phyloP scores from a whole-genome alignment of 1,140 invertebrate species.

The Neelides sp. region DNA sequence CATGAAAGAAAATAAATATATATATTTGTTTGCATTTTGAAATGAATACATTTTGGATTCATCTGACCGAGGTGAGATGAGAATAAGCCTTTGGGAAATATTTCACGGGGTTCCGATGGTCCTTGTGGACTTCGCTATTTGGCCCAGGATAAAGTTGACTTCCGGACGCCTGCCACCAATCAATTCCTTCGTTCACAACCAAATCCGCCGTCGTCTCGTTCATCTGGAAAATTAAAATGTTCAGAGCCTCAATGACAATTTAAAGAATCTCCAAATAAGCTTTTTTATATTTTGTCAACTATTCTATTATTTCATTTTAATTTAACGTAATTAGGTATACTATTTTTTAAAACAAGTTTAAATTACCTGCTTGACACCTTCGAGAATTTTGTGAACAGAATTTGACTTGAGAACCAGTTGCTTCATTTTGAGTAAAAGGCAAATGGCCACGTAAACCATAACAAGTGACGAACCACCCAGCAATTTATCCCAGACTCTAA shows the following conservation, averaged over 20 bases:
- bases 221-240: slow-evolving; percentile 46
- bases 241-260: background rate
- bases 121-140: too few relatives aligned
- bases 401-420: slow-evolving; percentile 49
- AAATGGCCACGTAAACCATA: slow-evolving; percentile 60
- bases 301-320: slow-evolving; percentile 7
- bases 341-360: background rate
- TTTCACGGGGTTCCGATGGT: too few relatives aligned
- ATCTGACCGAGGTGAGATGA: too few relatives aligned
- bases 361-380: slow-evolving; percentile 52
- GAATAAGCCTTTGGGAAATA: too few relatives aligned
- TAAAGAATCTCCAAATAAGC: slow-evolving; percentile 4
- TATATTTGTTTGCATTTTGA: too few relatives aligned
- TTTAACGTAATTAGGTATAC: background rate
- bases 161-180: slow-evolving; percentile 55
- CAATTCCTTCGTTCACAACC: slow-evolving; percentile 63
- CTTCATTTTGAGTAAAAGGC: slow-evolving; percentile 54
- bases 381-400: slow-evolving; percentile 45
- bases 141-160: slow-evolving; percentile 32
- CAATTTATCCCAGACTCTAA: slow-evolving; percentile 76
- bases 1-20: too few relatives aligned
- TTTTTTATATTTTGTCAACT: slow-evolving; percentile 17
- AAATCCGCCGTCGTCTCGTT: slow-evolving; percentile 59
- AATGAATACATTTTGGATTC: too few relatives aligned
- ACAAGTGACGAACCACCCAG: slow-evolving; percentile 69